Conservation (phyloP, 2,888 invertebrate genomes). For the Adelognathus sp. region DNA sequence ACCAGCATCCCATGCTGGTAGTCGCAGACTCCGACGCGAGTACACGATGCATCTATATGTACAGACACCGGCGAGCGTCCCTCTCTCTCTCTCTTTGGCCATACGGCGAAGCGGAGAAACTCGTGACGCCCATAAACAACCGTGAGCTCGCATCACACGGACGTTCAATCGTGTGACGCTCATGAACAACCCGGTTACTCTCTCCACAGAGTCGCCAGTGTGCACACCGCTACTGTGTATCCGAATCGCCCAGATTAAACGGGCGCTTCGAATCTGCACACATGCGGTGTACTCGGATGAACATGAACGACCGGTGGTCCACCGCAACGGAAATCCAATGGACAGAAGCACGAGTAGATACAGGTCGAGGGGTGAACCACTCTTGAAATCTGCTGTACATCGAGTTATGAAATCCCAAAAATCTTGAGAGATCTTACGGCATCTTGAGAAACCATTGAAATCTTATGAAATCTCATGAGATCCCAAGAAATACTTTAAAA, state of each 20-base stretch:
- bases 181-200: slow-evolving; percentile 36
- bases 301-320: neutral
- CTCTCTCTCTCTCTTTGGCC: slow-evolving; percentile 3
- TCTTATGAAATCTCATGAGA: too few species aligned
- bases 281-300: neutral
- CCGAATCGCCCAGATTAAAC: neutral
- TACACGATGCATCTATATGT: slow-evolving; percentile 7
- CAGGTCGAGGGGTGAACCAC: too few species aligned
- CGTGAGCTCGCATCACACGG: slow-evolving; percentile 42
- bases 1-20: neutral
- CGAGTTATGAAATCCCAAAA: too few species aligned
- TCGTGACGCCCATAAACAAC: slow-evolving; percentile 55
- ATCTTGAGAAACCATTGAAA: too few species aligned
- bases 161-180: slow-evolving; percentile 49
- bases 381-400: too few species aligned
- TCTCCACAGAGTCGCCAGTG: neutral
- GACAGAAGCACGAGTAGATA: neutral
- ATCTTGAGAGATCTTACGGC: too few species aligned
- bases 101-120: slow-evolving; percentile 17
- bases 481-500: too few species aligned
- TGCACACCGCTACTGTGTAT: neutral
- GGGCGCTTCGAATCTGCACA: neutral
- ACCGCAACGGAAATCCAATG: neutral
- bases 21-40: neutral
- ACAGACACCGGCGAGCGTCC: neutral